Conservation (phyloP, 2,888 invertebrate species). For the Ditylenchus weischeri region DNA sequence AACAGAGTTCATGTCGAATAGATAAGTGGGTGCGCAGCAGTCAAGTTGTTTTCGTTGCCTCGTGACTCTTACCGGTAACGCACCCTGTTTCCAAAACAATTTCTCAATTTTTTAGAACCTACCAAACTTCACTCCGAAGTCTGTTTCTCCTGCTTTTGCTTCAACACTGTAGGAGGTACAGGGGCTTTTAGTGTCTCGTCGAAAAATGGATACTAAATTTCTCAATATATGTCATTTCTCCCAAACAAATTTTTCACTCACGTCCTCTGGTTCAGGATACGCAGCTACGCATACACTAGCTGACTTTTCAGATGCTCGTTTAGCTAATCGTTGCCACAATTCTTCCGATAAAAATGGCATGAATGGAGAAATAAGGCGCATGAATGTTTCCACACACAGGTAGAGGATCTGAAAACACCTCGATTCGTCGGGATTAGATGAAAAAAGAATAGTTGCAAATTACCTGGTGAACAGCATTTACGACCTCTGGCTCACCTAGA, state of each 20-base stretch:
- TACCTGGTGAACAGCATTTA: constrained; percentile 68
- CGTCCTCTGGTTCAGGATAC: constrained; percentile 68
- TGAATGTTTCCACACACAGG: constrained; percentile 77
- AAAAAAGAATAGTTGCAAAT: no score
- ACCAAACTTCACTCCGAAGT: no score
- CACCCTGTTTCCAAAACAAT: no score
- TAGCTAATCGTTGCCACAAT: constrained; percentile 82
- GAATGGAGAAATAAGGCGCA: constrained; percentile 84
- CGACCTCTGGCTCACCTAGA: constrained; percentile 63
- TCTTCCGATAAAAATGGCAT: constrained; percentile 98
- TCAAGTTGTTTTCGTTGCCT: no score
- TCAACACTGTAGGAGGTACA: no score
- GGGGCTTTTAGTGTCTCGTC: constrained; percentile 14
- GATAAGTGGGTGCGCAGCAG: no score
- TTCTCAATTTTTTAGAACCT: no score
- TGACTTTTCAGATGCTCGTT: constrained; percentile 59
- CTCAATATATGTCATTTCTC: not conserved
- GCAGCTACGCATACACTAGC: constrained; percentile 84
- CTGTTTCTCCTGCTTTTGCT: no score
- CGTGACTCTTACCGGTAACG: no score
- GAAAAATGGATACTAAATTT: constrained; percentile 16
- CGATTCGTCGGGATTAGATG: no score
- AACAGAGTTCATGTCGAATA: no score
- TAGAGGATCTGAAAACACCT: constrained; percentile 64
- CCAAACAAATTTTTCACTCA: constrained; percentile 3